Conservation (phyloP, 2,888 invertebrate species). For the Pollenia labialis region DNA sequence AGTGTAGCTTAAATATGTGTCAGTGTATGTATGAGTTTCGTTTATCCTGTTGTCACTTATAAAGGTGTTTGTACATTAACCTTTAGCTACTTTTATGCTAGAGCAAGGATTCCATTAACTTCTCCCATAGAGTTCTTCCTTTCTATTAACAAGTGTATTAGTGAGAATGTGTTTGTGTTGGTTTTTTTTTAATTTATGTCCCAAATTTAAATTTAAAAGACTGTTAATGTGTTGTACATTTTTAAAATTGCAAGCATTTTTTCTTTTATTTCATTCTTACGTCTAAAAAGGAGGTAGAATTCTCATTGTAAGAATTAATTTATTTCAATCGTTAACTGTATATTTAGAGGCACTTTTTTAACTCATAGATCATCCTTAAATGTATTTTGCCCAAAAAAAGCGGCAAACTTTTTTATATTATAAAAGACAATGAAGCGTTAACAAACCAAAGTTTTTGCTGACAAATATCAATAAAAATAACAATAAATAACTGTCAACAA, state of each 20-base stretch:
- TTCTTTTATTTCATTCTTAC: background rate
- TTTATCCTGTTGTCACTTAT: background rate
- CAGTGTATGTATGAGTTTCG: background rate
- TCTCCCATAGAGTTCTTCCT: background rate
- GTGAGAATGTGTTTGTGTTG: background rate
- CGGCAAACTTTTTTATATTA: slow-evolving; percentile 21
- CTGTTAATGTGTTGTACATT: slow-evolving; percentile 60
- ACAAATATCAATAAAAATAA: slow-evolving; percentile 71
- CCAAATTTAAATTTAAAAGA: slow-evolving; percentile 52
- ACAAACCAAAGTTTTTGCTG: slow-evolving; percentile 69
- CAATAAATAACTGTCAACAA: slow-evolving; percentile 50
- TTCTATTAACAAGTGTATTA: background rate
- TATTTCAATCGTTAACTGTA: slow-evolving; percentile 3
- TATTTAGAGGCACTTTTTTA: slow-evolving; percentile 26
- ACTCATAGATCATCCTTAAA: slow-evolving; percentile 37
- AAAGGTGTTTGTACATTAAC: slow-evolving; percentile 19
- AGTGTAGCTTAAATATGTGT: background rate
- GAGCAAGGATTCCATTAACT: no score
- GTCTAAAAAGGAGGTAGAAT: slow-evolving; percentile 10
- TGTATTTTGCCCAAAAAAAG: slow-evolving; percentile 5
- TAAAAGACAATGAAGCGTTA: slow-evolving; percentile 66
- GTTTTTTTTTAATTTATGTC: slow-evolving; percentile 38
- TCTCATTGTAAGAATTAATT: slow-evolving; percentile 36
- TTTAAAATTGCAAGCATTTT: slow-evolving; percentile 14
- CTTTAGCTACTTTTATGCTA: slow-evolving; percentile 8